phyloP scores from a whole-genome alignment of 2,888 invertebrate genomes.

The Teleogryllus oceanicus region DNA sequence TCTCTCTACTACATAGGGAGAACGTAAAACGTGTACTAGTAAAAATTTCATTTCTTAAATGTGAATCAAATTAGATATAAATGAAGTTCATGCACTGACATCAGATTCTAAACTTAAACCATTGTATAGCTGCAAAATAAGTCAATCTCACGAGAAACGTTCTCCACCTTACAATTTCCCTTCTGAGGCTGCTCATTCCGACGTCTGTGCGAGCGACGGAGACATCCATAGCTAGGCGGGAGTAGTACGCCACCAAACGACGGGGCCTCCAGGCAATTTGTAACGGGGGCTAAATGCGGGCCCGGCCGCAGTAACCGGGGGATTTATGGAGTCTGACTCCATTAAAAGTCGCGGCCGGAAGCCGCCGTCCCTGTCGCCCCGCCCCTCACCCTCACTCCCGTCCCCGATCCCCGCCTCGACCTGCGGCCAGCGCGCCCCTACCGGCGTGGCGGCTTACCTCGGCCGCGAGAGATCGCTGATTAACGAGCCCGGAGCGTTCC shows the following conservation, averaged over 20 bases:
- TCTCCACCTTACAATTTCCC: too few relatives aligned
- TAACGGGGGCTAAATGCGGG: slow-evolving; percentile 18
- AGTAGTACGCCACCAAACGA: not conserved
- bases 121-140: too few relatives aligned
- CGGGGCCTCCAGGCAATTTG: not conserved
- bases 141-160: too few relatives aligned
- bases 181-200: too few relatives aligned
- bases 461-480: not conserved
- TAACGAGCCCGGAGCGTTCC: not conserved
- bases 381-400: not conserved
- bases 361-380: not conserved
- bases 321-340: slow-evolving; percentile 18
- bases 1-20: too few relatives aligned
- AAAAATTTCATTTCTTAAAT: too few relatives aligned
- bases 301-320: not conserved
- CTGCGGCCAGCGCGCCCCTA: not conserved
- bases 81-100: too few relatives aligned
- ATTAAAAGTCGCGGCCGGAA: not conserved
- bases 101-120: too few relatives aligned
- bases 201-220: too few relatives aligned
- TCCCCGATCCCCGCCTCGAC: not conserved
- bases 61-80: too few relatives aligned
- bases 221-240: too few relatives aligned
- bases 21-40: too few relatives aligned
- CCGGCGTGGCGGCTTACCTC: not conserved